These are phyloP conservation scores for Acanthosepion esculentum DNA, from an alignment of 2,888 invertebrate genomes.

Conservation along the genomic window DNA sequence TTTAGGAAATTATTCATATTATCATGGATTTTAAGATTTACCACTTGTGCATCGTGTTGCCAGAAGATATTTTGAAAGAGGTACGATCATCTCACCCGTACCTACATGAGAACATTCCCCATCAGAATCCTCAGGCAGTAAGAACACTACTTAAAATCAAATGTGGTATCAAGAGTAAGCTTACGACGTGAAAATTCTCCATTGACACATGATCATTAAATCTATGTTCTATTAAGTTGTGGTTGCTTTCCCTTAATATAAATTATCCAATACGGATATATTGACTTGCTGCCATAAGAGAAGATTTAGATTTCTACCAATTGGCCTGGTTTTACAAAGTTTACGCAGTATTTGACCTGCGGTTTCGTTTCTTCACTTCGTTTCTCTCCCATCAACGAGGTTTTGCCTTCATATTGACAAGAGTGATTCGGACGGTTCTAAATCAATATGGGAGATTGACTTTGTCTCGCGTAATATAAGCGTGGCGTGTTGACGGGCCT, in stretches of 20 bases:
- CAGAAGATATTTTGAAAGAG: neutral
- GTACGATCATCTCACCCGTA: neutral
- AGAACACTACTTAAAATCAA: neutral
- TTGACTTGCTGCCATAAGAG: neutral
- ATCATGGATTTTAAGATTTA: neutral
- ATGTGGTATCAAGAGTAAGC: neutral
- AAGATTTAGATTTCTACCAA: neutral
- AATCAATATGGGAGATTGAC: slow-evolving; percentile 9
- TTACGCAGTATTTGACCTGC: neutral
- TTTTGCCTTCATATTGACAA: neutral
- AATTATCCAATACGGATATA: neutral
- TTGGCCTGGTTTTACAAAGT: slow-evolving; percentile 33
- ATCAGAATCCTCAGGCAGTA: neutral
- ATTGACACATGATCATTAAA: neutral
- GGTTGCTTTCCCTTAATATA: neutral
- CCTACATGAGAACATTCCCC: neutral
- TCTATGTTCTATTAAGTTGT: neutral
- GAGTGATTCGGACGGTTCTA: neutral
- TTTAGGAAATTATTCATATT: neutral
- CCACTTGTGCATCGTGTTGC: neutral
- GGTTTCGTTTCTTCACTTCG: neutral
- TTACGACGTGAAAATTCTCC: neutral
- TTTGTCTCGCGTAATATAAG: neutral
- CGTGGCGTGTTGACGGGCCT: neutral
- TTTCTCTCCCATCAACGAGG: neutral